Percentiles rank a stretch among this genome's conserved stretches.
These are phyloP conservation scores for Sycobia sp. DNA, from an alignment of 1,140 invertebrate species.

Conservation along the genomic window DNA sequence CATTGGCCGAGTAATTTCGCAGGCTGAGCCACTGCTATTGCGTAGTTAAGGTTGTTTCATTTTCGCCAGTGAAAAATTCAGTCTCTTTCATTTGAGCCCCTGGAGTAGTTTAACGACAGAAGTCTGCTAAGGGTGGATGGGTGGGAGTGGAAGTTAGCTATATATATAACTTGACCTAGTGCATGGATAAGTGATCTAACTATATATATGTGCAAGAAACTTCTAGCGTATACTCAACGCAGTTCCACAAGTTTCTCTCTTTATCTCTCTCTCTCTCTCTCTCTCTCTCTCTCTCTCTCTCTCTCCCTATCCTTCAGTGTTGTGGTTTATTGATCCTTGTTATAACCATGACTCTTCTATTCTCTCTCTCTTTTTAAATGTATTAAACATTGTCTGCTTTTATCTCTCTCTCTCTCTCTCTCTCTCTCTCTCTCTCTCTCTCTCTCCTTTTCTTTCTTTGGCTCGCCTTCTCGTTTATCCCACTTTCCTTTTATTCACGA, in stretches of 20 bases:
- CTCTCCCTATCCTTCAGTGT: slow-evolving; percentile 23
- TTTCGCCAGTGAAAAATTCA: background rate
- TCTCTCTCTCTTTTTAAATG: too few species aligned
- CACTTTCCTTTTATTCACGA: background rate
- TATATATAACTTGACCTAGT: slow-evolving; percentile 63
- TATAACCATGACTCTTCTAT: slow-evolving; percentile 41
- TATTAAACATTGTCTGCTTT: too few species aligned
- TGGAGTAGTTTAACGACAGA: background rate
- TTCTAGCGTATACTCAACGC: slow-evolving; percentile 47
- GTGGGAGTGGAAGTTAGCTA: slow-evolving; percentile 32
- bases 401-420: too few species aligned
- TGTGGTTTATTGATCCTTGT: slow-evolving; percentile 60
- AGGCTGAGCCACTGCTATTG: slow-evolving; percentile 11
- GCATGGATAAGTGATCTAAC: slow-evolving; percentile 53
- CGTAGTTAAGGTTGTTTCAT: slow-evolving; percentile 22
- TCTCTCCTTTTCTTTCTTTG: too few species aligned
- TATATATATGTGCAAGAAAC: slow-evolving; percentile 47
- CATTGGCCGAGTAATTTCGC: slow-evolving; percentile 29
- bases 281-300: slow-evolving; percentile 40
- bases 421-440: too few species aligned
- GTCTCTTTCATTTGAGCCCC: slow-evolving; percentile 9
- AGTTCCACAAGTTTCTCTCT: slow-evolving; percentile 17
- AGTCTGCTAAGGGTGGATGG: background rate
- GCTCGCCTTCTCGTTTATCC: background rate
- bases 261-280: slow-evolving; percentile 6